Base-by-base conservation (phyloP, 2,113 vertebrate species). In the Trogon melanurus region DNA sequence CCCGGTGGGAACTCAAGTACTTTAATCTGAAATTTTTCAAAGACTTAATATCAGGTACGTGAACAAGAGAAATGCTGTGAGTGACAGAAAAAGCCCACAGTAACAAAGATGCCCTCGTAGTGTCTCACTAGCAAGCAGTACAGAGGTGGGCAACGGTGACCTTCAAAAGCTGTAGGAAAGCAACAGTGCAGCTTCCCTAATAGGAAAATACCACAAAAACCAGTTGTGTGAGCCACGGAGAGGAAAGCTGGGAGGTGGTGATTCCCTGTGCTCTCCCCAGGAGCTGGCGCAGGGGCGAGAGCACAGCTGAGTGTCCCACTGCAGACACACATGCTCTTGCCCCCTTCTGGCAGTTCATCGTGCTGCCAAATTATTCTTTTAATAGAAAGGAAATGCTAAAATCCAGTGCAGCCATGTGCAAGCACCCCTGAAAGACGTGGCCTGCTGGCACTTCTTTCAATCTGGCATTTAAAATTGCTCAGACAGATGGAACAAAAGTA, bases 401-500 rank as follows among this genome's bases (percentile, higher is more conserved):
- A 48, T 17, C 56, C 11, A 32, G 23, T 73, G 80, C 47, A 85
- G 82, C 53, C 78, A 32, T 58, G 51, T 81, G 93, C 65, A 87
- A 88, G 80, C 75, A 85, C 62, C 38, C 18, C 61, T 50, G 70
- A 95, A 95, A 86, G 95, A 94, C 38, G 6, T 20, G 71, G 92
- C 85, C 93, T 84, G 60, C 92, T 97, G 91, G 93, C 82, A 75
- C 72, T 73, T 82, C 90, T 97, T 96, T 95, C 81, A 96, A 96
- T 76, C 88, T 98, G 97, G 96, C 96, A 97, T 98, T 98, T 96
- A 92, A 97, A 98, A 97, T 95, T 53, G 78, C 66, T 96, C 95
- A 95, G 94, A 94, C 97, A 98, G 97, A 98, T 97, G 97, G 97
- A 95, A 96, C 78, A 79, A 94, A 97, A 97, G 85, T 96, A 96